Evolutionary conservation across 2,888 invertebrate species (phyloP), one percentile per base, ranked within the genome.

Genomic region (Prosopocoilus inquinatus): DNA sequence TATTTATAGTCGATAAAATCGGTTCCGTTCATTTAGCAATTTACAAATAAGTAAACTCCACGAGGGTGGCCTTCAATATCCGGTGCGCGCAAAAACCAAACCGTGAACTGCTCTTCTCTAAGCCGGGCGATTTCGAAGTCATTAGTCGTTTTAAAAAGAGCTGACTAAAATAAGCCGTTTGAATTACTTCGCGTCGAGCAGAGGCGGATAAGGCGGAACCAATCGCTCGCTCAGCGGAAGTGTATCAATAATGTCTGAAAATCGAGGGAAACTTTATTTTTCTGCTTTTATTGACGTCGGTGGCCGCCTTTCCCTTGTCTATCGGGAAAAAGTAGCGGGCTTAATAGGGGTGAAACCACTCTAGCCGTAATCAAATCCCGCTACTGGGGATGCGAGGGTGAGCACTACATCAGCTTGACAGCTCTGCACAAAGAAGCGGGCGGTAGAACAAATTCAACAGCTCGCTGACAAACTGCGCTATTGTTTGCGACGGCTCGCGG

Each of bases 291-390:
- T 74, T 73, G 75, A 74, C 72, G 68, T 68, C 68, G 64, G 71
- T 67, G 71, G 75, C 80, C 82, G 82, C 81, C 82, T 81, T 82
- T 82, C 80, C 78, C 81, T 78, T 82, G 82, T 82, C 80, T 75
- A 72, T 68, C 70, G 71, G 69, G 68, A 71, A 75, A 75, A 75
- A 71, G 73, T 75, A 73, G 74, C 71, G 72, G 68, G 72, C 74
- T 77, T 76, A 77, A 77, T 77, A 75, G 77, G 77, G 77, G 76
- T 76, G 77, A 77, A 77, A 78, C 77, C 77, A 76, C 76, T 77
- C 75, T 71, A 69, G 75, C 73, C 74, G 75, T 77, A 77, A 77
- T 77, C 78, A 77, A 77, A 76, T 77, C 76, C 74, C 73, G 70
- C 68, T 70, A 66, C 64, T 66, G 43, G 65, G 64, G 61, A 62